Evolutionary conservation across 2,888 invertebrate species (phyloP).

Genomic region (Heliconius erato): DNA sequence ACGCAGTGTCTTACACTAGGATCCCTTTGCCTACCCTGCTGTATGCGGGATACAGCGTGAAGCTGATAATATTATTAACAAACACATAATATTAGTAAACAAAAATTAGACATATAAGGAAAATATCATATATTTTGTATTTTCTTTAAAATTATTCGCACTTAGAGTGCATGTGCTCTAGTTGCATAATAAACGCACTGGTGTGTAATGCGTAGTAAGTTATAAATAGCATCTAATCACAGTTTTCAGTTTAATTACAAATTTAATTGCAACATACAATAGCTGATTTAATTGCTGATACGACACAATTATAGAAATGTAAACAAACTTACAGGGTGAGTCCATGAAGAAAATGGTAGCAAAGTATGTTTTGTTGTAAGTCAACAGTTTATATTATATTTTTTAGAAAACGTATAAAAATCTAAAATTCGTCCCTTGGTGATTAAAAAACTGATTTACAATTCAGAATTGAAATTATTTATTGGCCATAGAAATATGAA

Average conservation of each 20-base stretch:
- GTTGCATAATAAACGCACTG: slow-evolving; percentile 13
- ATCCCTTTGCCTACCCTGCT: too few relatives aligned
- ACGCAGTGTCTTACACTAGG: too few relatives aligned
- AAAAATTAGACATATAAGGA: background rate
- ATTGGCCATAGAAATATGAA: background rate
- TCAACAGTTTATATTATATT: too few relatives aligned
- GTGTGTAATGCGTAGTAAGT: background rate
- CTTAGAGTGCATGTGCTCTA: background rate
- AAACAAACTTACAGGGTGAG: background rate
- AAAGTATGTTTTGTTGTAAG: too few relatives aligned
- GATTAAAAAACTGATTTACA: background rate
- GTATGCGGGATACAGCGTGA: too few relatives aligned
- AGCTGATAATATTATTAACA: background rate
- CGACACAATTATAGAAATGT: background rate
- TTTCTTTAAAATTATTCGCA: background rate
- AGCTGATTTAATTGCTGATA: background rate
- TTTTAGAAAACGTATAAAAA: background rate
- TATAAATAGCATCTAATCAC: background rate
- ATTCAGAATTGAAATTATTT: background rate
- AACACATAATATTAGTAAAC: background rate
- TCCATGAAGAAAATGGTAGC: background rate
- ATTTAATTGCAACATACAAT: background rate
- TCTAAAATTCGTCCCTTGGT: background rate
- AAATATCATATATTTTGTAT: background rate
- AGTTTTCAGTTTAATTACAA: slow-evolving; percentile 12